Base-by-base conservation (phyloP, 2,797 vertebrate species). In the Helicolenus hilgendorfi region DNA sequence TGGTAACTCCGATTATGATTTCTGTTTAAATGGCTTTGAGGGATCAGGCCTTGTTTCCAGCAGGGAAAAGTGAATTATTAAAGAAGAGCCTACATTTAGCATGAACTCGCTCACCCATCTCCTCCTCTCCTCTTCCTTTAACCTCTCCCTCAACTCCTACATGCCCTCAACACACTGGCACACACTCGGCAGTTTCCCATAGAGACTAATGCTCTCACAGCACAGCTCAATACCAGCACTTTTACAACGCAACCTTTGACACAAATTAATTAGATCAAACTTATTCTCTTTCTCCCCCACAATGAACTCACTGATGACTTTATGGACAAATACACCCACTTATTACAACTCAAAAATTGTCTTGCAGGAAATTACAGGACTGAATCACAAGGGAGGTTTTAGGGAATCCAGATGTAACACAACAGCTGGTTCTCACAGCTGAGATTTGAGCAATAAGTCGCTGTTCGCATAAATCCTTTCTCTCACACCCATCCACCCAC, bases 31-130 rank as follows among this genome's bases (percentile, higher is more conserved):
- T 82, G 74, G 55, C 79, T 89, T 70, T 82, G 58, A 89, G 85
- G 72, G 85, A 79, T 55, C 68, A 70, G 59, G 77, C 76, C 79
- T 76, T 84, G 85, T 87, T 88, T 92, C 87, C 86, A 90, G 87
- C 76, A 70, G 85, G 81, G 69, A 63, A 75, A 75, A 83, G 74
- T 96, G 35, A 96, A 97, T 96, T 89, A 96, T 96, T 96, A 74
- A 96, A 38, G 63, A 96, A 58, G 58, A 89, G 82, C 53, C 89
- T 88, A 67, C 81, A 87, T 94, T 95, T 88, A 92, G 85, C 86
- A 89, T 90, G 88, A 94, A 96, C 96, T 86, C 80, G 2, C 86
- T 91, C 68, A 91, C 82, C 86, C 81, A 65, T 76, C 73, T 13
- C 70, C 53, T 56, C 60, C 60, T 79, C 24, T 78, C 45, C 26